phyloP scores from a whole-genome alignment of 2,888 invertebrate species.

The Eulithis prunata region DNA sequence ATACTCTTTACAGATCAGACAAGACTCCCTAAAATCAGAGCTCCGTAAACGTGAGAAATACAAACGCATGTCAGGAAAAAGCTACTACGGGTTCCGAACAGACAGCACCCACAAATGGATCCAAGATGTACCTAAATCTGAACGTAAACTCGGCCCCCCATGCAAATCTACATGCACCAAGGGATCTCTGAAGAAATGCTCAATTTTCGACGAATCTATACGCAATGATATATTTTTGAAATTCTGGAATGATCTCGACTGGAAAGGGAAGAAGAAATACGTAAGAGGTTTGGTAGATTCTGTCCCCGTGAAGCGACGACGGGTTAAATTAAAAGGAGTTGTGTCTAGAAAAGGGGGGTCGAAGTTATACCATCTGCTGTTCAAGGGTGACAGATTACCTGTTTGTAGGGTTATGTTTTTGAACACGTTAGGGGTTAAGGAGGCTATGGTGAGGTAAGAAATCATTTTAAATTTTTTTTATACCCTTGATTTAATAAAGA shows the following conservation, averaged over 20 bases:
- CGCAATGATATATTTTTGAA: conserved; percentile 55
- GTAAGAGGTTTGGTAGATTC: conserved; percentile 56
- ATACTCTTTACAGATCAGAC: conserved; percentile 45
- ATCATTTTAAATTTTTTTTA: too few species aligned
- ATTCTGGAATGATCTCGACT: conserved; percentile 67
- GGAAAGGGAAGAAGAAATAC: conserved; percentile 59
- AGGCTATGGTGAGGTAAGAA: conserved; percentile 60
- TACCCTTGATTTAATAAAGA: too few species aligned
- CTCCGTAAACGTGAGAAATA: conserved; percentile 57
- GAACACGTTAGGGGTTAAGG: conserved; percentile 67
- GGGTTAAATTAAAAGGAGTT: conserved; percentile 49
- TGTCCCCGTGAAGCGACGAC: conserved; percentile 58
- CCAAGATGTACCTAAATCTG: conserved; percentile 65
- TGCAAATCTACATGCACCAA: conserved; percentile 58
- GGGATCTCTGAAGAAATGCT: conserved; percentile 48
- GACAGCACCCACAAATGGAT: conserved; percentile 55
- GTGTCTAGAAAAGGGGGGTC: conserved; percentile 63
- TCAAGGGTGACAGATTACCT: conserved; percentile 45
- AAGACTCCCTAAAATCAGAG: conserved; percentile 52
- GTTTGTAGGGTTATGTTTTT: conserved; percentile 66
- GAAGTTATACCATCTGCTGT: conserved; percentile 55
- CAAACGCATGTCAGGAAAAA: conserved; percentile 66
- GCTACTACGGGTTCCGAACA: conserved; percentile 63
- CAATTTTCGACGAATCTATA: conserved; percentile 46
- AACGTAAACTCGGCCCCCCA: conserved; percentile 56